A percentile compares a stretch with the other conserved stretches of the same genome.
Conservation (phyloP, 2,797 vertebrate species). For the Premnoplex brunnescens region DNA sequence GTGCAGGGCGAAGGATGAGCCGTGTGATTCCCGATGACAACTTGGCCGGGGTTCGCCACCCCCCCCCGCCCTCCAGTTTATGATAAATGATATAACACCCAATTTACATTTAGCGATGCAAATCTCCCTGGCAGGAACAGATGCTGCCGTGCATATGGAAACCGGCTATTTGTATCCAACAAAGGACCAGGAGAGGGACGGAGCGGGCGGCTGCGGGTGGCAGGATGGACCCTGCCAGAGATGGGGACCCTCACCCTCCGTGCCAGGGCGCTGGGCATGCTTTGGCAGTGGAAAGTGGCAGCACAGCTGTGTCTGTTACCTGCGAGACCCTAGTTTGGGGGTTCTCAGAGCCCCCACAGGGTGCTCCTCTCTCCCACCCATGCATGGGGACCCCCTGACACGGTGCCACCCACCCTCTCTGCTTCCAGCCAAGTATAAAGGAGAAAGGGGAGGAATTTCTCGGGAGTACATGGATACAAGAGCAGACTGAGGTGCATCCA, state of each 20-base stretch:
- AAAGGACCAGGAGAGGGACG: not conserved
- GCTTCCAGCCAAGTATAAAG: not conserved
- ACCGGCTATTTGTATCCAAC: slow-evolving; percentile 37
- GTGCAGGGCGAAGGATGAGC: not conserved
- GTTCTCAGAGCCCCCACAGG: not conserved
- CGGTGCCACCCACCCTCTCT: not conserved
- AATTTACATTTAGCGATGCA: slow-evolving; percentile 65
- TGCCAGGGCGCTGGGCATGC: not conserved
- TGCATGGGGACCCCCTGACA: not conserved
- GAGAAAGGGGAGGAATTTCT: slow-evolving; percentile 6
- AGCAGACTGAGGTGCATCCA: not conserved
- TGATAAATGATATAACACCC: slow-evolving; percentile 60
- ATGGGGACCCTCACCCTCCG: not conserved
- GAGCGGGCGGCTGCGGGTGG: not conserved
- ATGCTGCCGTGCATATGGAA: slow-evolving; percentile 63
- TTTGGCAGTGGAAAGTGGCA: not conserved
- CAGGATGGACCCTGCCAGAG: not conserved
- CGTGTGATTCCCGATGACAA: slow-evolving; percentile 4
- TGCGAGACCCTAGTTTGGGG: not conserved
- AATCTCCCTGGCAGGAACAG: slow-evolving; percentile 64
- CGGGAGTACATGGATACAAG: not conserved
- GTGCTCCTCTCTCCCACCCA: not conserved
- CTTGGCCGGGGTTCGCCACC: not conserved
- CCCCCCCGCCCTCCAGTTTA: not conserved
- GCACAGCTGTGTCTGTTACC: not conserved